Evolutionary conservation across 2,888 invertebrate genomes (phyloP).

Genomic region (Ctena decussata): DNA sequence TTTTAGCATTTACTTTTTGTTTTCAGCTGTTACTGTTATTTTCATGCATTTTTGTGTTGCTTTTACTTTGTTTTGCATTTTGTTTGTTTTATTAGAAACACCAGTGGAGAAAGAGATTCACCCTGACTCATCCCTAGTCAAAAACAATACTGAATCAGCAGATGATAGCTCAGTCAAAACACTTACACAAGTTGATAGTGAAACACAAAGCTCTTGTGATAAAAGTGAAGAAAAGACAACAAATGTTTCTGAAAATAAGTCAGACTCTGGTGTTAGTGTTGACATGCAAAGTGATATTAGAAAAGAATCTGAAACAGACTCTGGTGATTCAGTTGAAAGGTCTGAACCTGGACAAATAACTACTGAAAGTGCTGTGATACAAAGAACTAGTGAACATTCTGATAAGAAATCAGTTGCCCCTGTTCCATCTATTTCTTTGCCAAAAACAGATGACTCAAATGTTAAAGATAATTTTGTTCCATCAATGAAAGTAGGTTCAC

Average conservation of each 20-base stretch:
- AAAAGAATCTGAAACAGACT: slow-evolving; percentile 3
- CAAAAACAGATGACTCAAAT: neutral
- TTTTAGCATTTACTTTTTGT: too few relatives aligned
- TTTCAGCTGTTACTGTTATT: neutral
- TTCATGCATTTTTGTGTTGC: slow-evolving; percentile 41
- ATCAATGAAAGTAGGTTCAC: neutral
- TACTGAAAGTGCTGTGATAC: neutral
- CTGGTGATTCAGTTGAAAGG: neutral
- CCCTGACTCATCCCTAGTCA: slow-evolving; percentile 38
- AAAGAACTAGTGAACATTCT: neutral
- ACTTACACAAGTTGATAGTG: neutral
- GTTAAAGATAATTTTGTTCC: neutral
- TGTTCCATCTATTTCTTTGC: neutral
- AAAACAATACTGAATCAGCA: neutral
- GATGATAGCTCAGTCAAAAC: neutral
- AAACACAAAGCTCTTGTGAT: slow-evolving; percentile 13
- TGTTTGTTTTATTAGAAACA: slow-evolving; percentile 49
- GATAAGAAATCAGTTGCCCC: neutral
- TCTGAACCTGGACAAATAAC: neutral
- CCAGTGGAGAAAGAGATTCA: slow-evolving; percentile 40
- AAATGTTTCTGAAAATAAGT: neutral
- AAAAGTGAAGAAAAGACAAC: slow-evolving; percentile 14
- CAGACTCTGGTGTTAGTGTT: slow-evolving; percentile 1
- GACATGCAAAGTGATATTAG: slow-evolving; percentile 2
- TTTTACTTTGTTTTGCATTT: slow-evolving; percentile 24